These are phyloP conservation scores for Megaleporinus macrocephalus DNA, from an alignment of 2,113 vertebrate genomes.

Conservation along the genomic window DNA sequence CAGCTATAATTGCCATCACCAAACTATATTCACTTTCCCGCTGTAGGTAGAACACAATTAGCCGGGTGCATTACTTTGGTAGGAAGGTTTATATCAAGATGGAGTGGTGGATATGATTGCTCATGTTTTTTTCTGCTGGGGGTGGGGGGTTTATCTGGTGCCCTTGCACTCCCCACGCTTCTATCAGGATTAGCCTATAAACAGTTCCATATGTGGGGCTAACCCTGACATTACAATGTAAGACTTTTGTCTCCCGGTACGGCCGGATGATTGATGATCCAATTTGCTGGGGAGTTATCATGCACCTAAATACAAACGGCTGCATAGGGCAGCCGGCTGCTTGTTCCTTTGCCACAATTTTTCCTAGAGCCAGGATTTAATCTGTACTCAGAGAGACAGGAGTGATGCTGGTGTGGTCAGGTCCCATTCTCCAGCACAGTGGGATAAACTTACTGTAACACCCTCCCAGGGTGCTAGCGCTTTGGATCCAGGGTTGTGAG, in stretches of 20 bases:
- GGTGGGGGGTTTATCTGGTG: slow-evolving; percentile 45
- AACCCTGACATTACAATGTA: slow-evolving; percentile 66
- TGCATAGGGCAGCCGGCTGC: slow-evolving; percentile 32
- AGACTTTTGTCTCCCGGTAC: slow-evolving; percentile 59
- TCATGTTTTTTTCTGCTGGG: slow-evolving; percentile 29
- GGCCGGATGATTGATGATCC: slow-evolving; percentile 79
- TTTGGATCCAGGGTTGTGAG: neutral
- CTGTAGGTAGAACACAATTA: slow-evolving; percentile 59
- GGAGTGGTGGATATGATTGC: slow-evolving; percentile 46
- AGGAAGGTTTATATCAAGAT: slow-evolving; percentile 44
- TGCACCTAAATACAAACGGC: slow-evolving; percentile 59
- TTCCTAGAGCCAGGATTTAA: slow-evolving; percentile 53
- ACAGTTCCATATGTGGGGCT: slow-evolving; percentile 76
- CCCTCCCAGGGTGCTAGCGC: neutral
- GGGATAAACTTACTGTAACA: slow-evolving; percentile 42
- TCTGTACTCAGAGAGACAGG: slow-evolving; percentile 34
- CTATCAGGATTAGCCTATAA: slow-evolving; percentile 72
- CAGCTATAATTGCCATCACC: neutral
- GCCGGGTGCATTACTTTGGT: slow-evolving; percentile 32
- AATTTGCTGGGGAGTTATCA: slow-evolving; percentile 77
- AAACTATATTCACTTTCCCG: neutral
- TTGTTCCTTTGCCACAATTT: slow-evolving; percentile 44
- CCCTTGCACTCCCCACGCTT: slow-evolving; percentile 56
- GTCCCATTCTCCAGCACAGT: slow-evolving; percentile 29
- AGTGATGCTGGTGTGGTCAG: slow-evolving; percentile 23